Conservation (phyloP, 2,113 vertebrate species). For the Uropsilus gracilis region DNA sequence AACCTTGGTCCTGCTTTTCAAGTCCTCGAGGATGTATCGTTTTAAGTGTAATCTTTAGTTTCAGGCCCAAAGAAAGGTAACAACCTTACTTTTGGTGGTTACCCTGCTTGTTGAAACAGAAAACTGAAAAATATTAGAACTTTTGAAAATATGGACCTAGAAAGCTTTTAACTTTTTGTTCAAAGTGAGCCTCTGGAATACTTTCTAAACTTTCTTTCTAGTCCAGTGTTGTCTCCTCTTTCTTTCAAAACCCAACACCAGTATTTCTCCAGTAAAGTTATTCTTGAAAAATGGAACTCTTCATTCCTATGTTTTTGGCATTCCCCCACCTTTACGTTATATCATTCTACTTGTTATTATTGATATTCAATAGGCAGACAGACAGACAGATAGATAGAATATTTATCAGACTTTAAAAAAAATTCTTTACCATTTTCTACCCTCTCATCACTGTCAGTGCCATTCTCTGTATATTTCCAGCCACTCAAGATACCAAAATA, state of each 20-base stretch:
- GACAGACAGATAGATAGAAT: too few relatives aligned
- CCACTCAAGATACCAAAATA: not conserved
- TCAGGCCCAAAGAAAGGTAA: slow-evolving; percentile 84
- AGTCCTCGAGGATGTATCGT: slow-evolving; percentile 80
- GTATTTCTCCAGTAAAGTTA: not conserved
- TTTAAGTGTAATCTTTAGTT: slow-evolving; percentile 85
- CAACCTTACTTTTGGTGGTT: slow-evolving; percentile 88
- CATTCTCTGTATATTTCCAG: not conserved
- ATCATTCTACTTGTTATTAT: not conserved
- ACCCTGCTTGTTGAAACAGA: slow-evolving; percentile 87
- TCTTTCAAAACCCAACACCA: slow-evolving; percentile 17
- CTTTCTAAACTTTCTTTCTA: slow-evolving; percentile 58
- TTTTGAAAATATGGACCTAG: slow-evolving; percentile 71
- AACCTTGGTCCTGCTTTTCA: slow-evolving; percentile 81
- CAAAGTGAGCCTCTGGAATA: not conserved
- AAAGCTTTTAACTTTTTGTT: not conserved
- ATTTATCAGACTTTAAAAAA: too few relatives aligned
- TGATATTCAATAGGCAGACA: too few relatives aligned
- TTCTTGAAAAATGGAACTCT: too few relatives aligned
- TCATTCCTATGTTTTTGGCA: not conserved
- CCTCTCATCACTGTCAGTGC: not conserved
- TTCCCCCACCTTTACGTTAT: accelerated
- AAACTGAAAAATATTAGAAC: slow-evolving; percentile 82
- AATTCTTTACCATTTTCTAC: not conserved
- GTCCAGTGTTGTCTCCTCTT: not conserved